Evolutionary conservation across 2,797 vertebrate species (phyloP).

Genomic region (Sternotherus odoratus): DNA sequence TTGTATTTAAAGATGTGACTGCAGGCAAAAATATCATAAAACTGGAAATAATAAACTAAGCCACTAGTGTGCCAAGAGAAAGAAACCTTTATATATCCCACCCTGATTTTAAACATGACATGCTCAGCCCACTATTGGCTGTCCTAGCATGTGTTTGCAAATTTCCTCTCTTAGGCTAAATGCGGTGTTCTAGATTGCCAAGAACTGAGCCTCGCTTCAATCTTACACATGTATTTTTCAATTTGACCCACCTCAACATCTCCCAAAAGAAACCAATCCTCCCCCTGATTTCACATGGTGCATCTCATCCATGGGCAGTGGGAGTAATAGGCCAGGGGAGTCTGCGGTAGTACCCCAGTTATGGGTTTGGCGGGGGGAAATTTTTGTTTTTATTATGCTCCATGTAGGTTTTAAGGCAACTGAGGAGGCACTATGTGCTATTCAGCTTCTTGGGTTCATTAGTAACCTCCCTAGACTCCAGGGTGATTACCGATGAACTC

Average conservation of each 20-base stretch:
- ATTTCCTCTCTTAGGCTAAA: accelerated
- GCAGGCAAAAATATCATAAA: not conserved
- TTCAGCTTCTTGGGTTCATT: too few relatives aligned
- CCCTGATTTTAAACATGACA: not conserved
- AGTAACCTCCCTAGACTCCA: too few relatives aligned
- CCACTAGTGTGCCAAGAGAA: not conserved
- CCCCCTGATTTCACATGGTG: not conserved
- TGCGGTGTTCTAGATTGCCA: not conserved
- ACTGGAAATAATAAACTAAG: not conserved
- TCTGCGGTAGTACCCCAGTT: too few relatives aligned
- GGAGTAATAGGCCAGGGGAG: too few relatives aligned
- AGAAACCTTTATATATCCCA: not conserved
- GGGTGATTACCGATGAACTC: too few relatives aligned
- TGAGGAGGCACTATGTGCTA: too few relatives aligned
- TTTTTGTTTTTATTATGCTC: too few relatives aligned
- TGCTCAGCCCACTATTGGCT: not conserved
- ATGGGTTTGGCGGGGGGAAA: too few relatives aligned
- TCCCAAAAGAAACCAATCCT: not conserved
- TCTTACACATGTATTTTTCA: not conserved
- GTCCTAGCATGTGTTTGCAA: not conserved
- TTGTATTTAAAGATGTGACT: not conserved
- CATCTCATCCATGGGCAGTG: not conserved
- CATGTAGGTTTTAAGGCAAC: too few relatives aligned
- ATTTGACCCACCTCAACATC: not conserved
- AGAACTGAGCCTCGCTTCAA: not conserved